Conservation (phyloP, 2,797 vertebrate species). For the Artibeus lituratus region DNA sequence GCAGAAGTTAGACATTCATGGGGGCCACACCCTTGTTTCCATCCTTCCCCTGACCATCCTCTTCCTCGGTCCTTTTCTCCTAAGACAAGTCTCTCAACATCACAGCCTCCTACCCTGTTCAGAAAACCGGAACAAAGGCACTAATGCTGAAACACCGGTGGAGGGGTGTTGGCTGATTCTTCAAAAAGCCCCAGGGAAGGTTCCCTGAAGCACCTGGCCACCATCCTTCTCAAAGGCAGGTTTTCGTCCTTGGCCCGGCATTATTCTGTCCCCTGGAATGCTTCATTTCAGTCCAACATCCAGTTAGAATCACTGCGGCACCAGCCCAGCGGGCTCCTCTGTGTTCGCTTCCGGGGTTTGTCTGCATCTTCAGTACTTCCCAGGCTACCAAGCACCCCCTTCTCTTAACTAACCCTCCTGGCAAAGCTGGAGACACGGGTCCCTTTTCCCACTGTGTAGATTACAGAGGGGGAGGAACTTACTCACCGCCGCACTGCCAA, state of each 20-base stretch:
- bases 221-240: background rate
- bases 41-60: background rate
- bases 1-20: fast-evolving
- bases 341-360: background rate
- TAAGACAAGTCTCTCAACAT: background rate
- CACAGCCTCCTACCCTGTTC: background rate
- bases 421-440: background rate
- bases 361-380: background rate
- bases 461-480: background rate
- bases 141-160: background rate
- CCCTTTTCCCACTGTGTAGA: background rate
- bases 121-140: background rate
- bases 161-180: background rate
- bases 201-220: background rate
- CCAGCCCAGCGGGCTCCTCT: background rate
- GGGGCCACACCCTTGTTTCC: too few relatives aligned
- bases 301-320: background rate
- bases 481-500: fast-evolving
- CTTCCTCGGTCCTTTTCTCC: background rate
- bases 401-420: background rate
- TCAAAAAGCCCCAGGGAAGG: background rate
- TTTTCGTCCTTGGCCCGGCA: background rate
- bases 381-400: background rate
- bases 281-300: background rate
- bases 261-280: background rate